phyloP scores from a whole-genome alignment of 2,797 vertebrate species.

The Amblyraja radiata region DNA sequence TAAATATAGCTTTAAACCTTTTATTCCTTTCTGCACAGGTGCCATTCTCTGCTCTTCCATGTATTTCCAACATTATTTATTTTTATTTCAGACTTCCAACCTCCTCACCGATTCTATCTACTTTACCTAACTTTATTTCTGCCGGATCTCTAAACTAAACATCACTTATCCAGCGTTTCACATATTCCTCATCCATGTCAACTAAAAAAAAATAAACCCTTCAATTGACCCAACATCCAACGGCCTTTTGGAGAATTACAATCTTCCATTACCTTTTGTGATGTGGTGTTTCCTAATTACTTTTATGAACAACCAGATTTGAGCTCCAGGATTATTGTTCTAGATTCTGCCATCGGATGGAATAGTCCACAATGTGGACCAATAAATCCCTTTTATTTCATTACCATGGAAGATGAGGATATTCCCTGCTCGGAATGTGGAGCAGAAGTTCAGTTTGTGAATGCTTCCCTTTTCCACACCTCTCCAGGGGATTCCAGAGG shows the following conservation, averaged over 20 bases:
- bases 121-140: not conserved
- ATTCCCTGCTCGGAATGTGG: too few relatives aligned
- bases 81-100: slow-evolving; percentile 18
- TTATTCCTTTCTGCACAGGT: not conserved
- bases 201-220: not conserved
- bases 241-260: not conserved
- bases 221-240: not conserved
- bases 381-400: not conserved
- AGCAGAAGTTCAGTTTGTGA: too few relatives aligned
- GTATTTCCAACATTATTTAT: not conserved
- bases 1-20: not conserved
- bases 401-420: too few relatives aligned
- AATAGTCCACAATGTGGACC: not conserved
- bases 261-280: not conserved
- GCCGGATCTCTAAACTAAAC: too few relatives aligned
- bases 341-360: not conserved
- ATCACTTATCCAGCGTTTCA: not conserved
- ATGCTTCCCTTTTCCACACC: too few relatives aligned
- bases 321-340: not conserved
- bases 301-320: not conserved
- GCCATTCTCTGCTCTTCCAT: too few relatives aligned
- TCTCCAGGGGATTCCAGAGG: too few relatives aligned
- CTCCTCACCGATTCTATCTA: not conserved
- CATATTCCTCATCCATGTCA: too few relatives aligned
- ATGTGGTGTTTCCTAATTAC: not conserved